These are phyloP conservation scores for Ricordea florida DNA, from an alignment of 92 coral and sea anemone species.

Conservation along the genomic window DNA sequence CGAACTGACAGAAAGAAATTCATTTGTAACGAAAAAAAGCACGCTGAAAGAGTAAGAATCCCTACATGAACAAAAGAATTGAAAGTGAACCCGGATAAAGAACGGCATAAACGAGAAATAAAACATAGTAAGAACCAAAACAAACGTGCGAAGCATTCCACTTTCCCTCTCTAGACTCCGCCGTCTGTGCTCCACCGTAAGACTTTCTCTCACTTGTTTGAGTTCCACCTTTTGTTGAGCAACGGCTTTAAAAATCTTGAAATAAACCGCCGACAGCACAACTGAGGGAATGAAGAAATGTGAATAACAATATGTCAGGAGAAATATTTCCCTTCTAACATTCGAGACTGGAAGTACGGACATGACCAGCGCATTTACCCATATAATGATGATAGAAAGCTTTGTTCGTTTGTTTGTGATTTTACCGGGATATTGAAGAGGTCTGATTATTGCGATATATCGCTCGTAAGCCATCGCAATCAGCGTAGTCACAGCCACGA, in stretches of 20 bases:
- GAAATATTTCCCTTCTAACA: constrained; percentile 10
- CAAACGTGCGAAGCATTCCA: constrained; percentile 3
- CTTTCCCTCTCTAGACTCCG: constrained; percentile 7
- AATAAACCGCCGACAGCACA: constrained; percentile 11
- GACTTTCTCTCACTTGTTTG: constrained; percentile 14
- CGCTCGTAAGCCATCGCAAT: constrained; percentile 40
- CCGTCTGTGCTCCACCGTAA: background rate
- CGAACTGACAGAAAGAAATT: constrained; percentile 14
- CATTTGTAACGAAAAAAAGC: background rate
- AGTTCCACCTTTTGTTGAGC: constrained; percentile 5
- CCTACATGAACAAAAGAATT: constrained; percentile 18
- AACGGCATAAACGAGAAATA: constrained; percentile 19
- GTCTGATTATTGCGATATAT: constrained; percentile 2
- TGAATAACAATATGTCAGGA: constrained; percentile 22
- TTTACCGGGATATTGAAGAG: constrained; percentile 16
- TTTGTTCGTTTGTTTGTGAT: background rate
- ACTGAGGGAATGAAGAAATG: constrained; percentile 27
- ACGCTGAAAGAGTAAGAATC: background rate
- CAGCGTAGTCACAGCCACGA: constrained; percentile 18
- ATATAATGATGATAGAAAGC: constrained; percentile 1
- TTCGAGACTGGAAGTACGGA: constrained; percentile 7
- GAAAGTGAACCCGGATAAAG: constrained; percentile 18
- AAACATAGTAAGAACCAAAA: constrained; percentile 6
- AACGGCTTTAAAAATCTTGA: constrained; percentile 3
- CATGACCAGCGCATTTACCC: constrained; percentile 24